These are phyloP conservation scores for Hypotaenidia okinawae DNA, from an alignment of 2,797 vertebrate genomes.

Conservation along the genomic window DNA sequence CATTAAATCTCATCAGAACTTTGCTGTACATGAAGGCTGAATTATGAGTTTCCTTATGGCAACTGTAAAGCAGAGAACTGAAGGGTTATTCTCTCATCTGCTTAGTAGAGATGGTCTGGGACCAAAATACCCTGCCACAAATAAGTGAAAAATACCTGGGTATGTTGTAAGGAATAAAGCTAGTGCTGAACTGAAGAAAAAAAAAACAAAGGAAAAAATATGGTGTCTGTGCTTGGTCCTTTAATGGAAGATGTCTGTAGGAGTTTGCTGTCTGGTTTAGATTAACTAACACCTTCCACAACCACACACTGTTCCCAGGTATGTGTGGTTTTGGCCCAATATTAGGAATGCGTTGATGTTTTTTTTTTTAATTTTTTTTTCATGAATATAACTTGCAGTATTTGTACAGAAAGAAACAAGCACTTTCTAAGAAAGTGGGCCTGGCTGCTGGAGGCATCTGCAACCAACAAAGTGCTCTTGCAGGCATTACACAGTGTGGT, in stretches of 20 bases:
- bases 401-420: background rate
- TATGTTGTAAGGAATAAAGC: background rate
- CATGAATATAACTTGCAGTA: background rate
- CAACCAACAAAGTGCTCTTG: background rate
- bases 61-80: conserved; percentile 56
- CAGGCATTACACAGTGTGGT: background rate
- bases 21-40: conserved; percentile 51
- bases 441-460: background rate
- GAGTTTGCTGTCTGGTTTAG: background rate
- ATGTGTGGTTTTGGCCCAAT: background rate
- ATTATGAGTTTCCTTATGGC: conserved; percentile 54
- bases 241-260: background rate
- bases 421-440: background rate
- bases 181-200: background rate
- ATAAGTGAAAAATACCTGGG: background rate
- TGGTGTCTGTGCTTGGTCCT: background rate
- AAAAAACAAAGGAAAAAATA: background rate
- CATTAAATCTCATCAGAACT: conserved; percentile 63
- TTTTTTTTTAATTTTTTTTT: too few relatives aligned
- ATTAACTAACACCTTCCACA: background rate
- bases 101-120: conserved; percentile 29
- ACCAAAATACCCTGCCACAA: background rate
- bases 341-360: background rate
- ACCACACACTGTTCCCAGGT: background rate
- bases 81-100: conserved; percentile 57